Conservation (phyloP, 2,797 vertebrate species). For the Acanthopagrus latus region DNA sequence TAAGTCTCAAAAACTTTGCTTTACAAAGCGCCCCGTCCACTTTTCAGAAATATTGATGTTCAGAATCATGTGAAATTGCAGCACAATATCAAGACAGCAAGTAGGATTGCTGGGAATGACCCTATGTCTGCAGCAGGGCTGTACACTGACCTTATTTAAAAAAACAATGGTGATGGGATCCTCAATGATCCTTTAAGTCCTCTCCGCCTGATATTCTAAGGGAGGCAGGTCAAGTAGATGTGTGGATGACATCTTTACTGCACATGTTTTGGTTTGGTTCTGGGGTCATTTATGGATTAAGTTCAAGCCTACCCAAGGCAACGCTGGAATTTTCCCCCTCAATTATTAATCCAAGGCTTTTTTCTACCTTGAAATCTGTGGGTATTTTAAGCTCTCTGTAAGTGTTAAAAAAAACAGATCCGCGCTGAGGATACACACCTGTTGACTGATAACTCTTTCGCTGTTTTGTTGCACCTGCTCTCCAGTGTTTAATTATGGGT, state of each 20-base stretch:
- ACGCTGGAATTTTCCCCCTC: no score
- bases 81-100: background rate
- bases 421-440: slow-evolving; percentile 25
- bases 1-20: background rate
- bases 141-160: no score
- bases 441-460: slow-evolving; percentile 7
- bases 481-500: slow-evolving; percentile 66
- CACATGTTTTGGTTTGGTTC: background rate
- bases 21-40: background rate
- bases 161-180: no score
- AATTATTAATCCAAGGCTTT: no score
- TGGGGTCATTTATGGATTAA: background rate
- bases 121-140: no score
- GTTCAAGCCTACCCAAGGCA: background rate
- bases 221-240: background rate
- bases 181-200: no score
- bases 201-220: no score
- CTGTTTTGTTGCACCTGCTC: slow-evolving; percentile 29
- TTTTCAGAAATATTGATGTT: background rate
- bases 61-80: background rate
- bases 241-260: background rate
- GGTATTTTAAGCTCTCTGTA: background rate
- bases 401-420: slow-evolving; percentile 27
- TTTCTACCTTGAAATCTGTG: no score
- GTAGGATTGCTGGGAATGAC: background rate